Base-by-base conservation (phyloP, 2,797 vertebrate genomes). In the Pachyuromys duprasi region DNA sequence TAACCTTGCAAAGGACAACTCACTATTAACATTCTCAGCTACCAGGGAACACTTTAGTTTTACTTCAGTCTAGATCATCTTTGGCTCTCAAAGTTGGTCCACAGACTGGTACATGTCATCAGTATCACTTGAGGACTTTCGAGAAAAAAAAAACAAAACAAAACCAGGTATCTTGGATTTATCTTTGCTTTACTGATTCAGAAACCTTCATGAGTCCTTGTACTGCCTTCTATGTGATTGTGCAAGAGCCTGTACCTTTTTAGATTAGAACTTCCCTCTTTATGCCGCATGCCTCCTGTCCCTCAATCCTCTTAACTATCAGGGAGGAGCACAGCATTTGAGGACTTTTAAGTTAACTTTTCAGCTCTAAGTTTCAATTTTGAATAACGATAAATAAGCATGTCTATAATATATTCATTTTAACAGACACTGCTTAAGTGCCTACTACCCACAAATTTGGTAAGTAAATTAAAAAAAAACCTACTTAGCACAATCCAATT, bases 271-370 rank as follows among this genome's bases (percentile, higher is more conserved):
- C 26, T 62, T 57, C 26, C 17, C 7, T 57, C 20, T 31, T 8
- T 17, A 0, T 15, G 13, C 33, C 20, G 12, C 9, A 0, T n/a
- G 5, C 33, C n/a, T 57, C 26, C 7, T 42, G 0, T 65, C 33
- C 18, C 33, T 74, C 7, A 8, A 31, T 11, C 17, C 11, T 26
- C 22, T 31, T 11, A 8, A 11, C 1, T 39, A 24, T 17, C 8
- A 8, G 26, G 24, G 31, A 70, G 6, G 39, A 82, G 26, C 67
- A 70, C 3, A 24, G 45, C 36, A 18, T n/a, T 57, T 18, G 36
- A 72, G 90, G 8, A 24, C 17, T 82, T 33, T 53, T 28, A 49
- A 11, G 11, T 55, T 89, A 45, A 31, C 18, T 20, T 9, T 70
- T 20, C 42, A 67, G 80, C 36, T 90, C 57, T 72, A 67, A 28